Base-by-base conservation (phyloP, 1,140 invertebrate species). In the Dreissena rostriformis region DNA sequence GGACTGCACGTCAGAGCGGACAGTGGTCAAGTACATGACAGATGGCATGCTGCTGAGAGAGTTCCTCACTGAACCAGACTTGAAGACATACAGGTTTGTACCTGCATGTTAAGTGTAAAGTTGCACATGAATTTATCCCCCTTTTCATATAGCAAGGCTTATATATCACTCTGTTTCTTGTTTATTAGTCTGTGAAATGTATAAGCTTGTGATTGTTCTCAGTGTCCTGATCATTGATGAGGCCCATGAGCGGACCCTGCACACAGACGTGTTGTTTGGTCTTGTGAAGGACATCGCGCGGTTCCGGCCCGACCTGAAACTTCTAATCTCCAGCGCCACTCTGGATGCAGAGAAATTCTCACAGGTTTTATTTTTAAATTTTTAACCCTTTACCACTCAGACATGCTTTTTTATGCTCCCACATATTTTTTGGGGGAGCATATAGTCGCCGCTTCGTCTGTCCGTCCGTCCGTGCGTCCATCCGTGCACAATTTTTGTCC, bases 161-260 rank as follows among this genome's bases (percentile, higher is more conserved):
- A 39, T n/a, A n/a, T n/a, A n/a, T n/a, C n/a, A n/a, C n/a, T n/a
- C n/a, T n/a, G n/a, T n/a, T n/a, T n/a, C n/a, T n/a, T n/a, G n/a
- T n/a, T n/a, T n/a, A n/a, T n/a, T n/a, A n/a, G n/a, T n/a, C n/a
- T n/a, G 39, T 39, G 39, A 39, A 39, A 39, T 63, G 19, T 24
- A 63, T 63, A 19, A n/a, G 12, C 12, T 6, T 63, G 24, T 63
- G 19, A 22, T 67, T 14, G 24, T 86, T 92, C 94, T 78, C 86
- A 98, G 97, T 95, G 98, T 99, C 0, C 97, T 99, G 96, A 99
- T 99, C 83, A 99, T 99, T 92, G 99, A 99, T 93, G 99, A 99
- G 95, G 99, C 99, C 88, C 99, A 99, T 93, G 99, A 99, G 93
- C 94, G 99, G 66, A 99, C 99, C 0, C 94, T 99, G 10, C 98